Conservation (phyloP, 2,888 invertebrate genomes). For the Lithophane socia region DNA sequence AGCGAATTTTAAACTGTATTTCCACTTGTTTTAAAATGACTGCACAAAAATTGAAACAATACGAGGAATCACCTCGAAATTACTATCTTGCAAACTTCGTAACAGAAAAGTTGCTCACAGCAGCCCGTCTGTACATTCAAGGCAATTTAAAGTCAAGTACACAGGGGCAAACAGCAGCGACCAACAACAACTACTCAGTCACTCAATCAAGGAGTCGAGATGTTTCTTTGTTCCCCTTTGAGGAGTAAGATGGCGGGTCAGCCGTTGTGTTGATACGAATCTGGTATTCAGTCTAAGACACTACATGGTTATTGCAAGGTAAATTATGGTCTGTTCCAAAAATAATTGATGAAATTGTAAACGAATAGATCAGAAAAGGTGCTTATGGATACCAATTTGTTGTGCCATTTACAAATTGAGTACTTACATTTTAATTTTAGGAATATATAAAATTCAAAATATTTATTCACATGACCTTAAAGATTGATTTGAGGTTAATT, state of each 20-base stretch:
- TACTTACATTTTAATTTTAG: not conserved
- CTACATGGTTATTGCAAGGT: not conserved
- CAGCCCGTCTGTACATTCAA: constrained; percentile 37
- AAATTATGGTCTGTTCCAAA: not conserved
- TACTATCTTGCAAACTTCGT: not conserved
- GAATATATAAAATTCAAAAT: not conserved
- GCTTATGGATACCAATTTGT: not conserved
- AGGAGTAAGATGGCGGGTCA: constrained; percentile 28
- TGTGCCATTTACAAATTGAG: not conserved
- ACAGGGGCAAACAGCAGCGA: constrained; percentile 53
- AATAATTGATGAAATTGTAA: not conserved
- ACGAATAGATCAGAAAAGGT: not conserved
- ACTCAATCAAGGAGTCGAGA: constrained; percentile 62
- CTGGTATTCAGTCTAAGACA: constrained; percentile 6
- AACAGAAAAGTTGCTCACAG: constrained; percentile 9
- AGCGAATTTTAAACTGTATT: not conserved
- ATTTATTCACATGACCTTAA: too few relatives aligned
- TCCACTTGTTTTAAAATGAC: not conserved
- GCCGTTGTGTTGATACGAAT: constrained; percentile 27
- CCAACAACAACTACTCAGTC: constrained; percentile 59
- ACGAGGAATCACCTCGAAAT: not conserved
- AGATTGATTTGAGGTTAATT: not conserved
- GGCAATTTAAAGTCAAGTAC: constrained; percentile 64
- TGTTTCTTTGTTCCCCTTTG: constrained; percentile 57
- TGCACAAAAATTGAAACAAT: not conserved